Conservation (phyloP, 1,140 invertebrate species). For the Papilio dardanus region DNA sequence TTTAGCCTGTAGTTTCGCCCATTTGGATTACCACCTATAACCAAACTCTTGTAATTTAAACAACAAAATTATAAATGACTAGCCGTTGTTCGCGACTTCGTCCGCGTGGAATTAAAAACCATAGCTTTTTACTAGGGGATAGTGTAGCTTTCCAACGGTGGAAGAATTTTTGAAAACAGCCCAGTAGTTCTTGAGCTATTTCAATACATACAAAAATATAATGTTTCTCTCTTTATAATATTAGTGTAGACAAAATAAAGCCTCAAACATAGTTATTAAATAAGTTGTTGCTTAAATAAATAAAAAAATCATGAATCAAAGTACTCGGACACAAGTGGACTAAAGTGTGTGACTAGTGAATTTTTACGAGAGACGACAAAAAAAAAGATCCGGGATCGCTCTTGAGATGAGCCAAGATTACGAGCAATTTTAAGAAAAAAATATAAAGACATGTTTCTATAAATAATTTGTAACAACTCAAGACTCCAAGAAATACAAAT, state of each 20-base stretch:
- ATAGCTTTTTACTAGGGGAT: no score
- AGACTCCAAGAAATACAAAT: no score
- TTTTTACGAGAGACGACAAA: conserved; percentile 35
- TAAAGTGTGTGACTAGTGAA: conserved; percentile 25
- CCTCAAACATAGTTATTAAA: no score
- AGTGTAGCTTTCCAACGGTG: no score
- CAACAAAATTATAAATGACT: not conserved
- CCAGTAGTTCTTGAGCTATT: no score
- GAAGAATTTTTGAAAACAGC: no score
- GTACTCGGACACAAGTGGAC: not conserved
- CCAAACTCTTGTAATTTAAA: not conserved
- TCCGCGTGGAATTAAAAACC: no score
- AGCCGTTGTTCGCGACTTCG: no score
- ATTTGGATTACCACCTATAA: not conserved
- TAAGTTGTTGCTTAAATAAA: not conserved
- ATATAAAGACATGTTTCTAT: not conserved
- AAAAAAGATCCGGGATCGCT: conserved; percentile 44
- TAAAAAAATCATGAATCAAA: not conserved
- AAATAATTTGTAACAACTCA: not conserved
- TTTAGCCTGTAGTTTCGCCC: not conserved
- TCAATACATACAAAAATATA: no score
- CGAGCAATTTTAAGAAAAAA: conserved; percentile 20
- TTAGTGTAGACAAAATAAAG: no score
- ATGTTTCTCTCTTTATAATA: no score
- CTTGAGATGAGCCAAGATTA: conserved; percentile 38